phyloP scores from a whole-genome alignment of 2,113 vertebrate genomes.

The Boulengerochromis microlepis region DNA sequence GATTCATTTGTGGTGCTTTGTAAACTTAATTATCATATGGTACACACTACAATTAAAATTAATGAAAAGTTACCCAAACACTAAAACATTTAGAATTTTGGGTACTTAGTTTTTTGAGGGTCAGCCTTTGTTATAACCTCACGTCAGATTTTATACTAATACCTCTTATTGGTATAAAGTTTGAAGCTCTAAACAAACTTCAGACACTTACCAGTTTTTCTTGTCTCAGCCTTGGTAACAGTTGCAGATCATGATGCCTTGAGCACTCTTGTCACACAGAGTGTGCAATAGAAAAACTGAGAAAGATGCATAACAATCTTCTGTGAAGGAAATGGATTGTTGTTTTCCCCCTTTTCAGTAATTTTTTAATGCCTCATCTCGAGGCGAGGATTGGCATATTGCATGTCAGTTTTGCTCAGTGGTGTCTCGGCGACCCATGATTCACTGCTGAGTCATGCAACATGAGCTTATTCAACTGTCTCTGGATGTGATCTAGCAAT shows the following conservation, averaged over 20 bases:
- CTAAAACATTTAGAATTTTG: neutral
- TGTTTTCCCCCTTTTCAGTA: constrained; percentile 14
- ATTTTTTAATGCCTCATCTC: constrained; percentile 42
- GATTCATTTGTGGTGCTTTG: neutral
- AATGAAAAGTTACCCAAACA: neutral
- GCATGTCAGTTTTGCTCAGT: constrained; percentile 22
- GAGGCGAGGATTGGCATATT: constrained; percentile 47
- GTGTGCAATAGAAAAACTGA: neutral
- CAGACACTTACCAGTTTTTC: neutral
- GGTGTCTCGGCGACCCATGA: constrained; percentile 38
- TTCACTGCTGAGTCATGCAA: constrained; percentile 66
- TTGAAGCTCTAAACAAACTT: neutral
- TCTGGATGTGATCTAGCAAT: constrained; percentile 17
- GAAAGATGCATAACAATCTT: neutral
- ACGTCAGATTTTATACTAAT: neutral
- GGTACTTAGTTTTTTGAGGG: neutral
- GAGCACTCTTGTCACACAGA: neutral
- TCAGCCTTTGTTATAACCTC: neutral
- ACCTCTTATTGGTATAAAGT: neutral
- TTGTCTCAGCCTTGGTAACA: neutral
- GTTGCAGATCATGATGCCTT: neutral
- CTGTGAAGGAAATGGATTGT: constrained; percentile 5
- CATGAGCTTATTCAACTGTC: constrained; percentile 52
- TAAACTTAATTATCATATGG: neutral
- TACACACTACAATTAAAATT: neutral